Evolutionary conservation across 2,113 vertebrate genomes (phyloP).

Genomic region (Alexandromys fortis): DNA sequence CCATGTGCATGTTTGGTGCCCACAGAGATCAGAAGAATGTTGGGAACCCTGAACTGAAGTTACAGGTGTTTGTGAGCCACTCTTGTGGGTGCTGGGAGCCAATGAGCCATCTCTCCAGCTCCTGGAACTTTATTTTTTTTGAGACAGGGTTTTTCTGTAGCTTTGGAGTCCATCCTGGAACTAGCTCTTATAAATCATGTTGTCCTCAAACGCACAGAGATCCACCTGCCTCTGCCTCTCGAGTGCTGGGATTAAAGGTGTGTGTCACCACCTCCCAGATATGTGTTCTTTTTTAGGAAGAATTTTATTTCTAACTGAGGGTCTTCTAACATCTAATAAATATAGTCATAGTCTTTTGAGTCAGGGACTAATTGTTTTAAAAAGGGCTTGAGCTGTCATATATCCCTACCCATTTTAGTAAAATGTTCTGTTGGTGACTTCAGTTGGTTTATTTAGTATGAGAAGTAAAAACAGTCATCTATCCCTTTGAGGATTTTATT

Average conservation of each 20-base stretch:
- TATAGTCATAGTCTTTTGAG: not conserved
- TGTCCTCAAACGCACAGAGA: no score
- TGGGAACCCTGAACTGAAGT: no score
- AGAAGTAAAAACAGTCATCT: not conserved
- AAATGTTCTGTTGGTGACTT: slow-evolving; percentile 38
- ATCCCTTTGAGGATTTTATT: not conserved
- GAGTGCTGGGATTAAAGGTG: no score
- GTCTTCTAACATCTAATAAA: not conserved
- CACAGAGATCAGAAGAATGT: not conserved
- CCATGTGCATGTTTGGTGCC: not conserved
- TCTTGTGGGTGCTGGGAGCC: not conserved
- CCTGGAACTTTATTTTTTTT: not conserved
- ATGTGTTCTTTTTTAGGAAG: not conserved
- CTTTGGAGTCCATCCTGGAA: no score
- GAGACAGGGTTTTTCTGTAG: no score
- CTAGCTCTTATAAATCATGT: no score
- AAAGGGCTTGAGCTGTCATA: not conserved
- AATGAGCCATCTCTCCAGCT: not conserved
- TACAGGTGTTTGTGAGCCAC: not conserved
- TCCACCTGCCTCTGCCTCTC: no score
- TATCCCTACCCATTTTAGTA: not conserved
- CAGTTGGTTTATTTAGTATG: not conserved
- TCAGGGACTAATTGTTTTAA: slow-evolving; percentile 20
- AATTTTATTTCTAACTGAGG: not conserved
- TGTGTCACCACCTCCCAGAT: no score